Base-by-base conservation (phyloP, 1,140 invertebrate species). In the Drepana arcuata region DNA sequence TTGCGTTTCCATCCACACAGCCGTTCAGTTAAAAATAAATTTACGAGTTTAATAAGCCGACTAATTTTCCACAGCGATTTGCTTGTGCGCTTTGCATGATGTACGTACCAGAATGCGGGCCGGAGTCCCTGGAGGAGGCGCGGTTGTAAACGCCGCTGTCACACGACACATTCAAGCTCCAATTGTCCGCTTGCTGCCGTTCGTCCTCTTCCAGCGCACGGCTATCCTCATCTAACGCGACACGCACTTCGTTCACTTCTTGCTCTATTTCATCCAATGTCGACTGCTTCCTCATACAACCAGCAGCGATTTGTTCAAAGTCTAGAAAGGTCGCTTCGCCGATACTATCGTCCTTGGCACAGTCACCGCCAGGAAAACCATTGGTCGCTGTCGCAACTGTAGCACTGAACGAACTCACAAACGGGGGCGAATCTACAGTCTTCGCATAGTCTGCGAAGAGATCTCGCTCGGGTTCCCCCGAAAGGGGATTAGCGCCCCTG, bases 91-190 rank as follows among this genome's bases (percentile, higher is more conserved):
- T n/a, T n/a, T n/a, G n/a, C n/a, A n/a, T n/a, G n/a, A n/a, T 34
- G 25, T n/a, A 62, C 73, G 71, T 36, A 82, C 83, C 79, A 37
- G 83, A 84, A 55, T 84, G 78, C 13, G 83, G 83, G 14, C 80
- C 83, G 14, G 83, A 84, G 48, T 84, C 83, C 35, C 86, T 83
- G 14, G 86, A 87, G 32, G 86, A 87, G 42, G 86, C 85, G 35
- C 86, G 84, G 41, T 85, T 85, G 57, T 83, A 86, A 21, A 84
- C 79, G 34, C 84, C 84, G 49, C 84, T 85, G 48, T 87, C 86
- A 49, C 73, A 83, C 13, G 83, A 84, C 24, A 83, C 79, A 65
- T 83, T 84, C 28, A 84, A 48, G 37, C 79, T 84, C 80, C 83
- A 83, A 49, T 81, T 81, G 42, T 83, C 82, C 1, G 66, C 70